Percentiles rank a stretch among this genome's conserved stretches.
Evolutionary conservation across 2,113 vertebrate species (phyloP).

Genomic region (Phalacrocorax aristotelis): DNA sequence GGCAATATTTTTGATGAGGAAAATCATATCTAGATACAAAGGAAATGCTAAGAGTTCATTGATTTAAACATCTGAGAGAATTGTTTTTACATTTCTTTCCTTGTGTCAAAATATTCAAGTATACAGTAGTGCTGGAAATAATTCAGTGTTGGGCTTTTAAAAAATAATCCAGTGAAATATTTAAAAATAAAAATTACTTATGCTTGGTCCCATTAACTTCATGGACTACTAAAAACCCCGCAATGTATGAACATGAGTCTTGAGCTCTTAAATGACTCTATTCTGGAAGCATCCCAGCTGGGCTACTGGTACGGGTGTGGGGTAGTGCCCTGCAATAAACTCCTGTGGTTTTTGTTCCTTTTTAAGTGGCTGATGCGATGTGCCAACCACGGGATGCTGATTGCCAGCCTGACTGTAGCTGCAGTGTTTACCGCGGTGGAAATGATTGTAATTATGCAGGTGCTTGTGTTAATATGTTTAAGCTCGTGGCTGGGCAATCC

Average conservation of each 20-base stretch:
- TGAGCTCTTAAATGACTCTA: rapidly evolving
- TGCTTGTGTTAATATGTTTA: neutral
- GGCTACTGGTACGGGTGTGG: neutral
- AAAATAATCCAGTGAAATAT: neutral
- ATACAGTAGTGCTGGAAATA: neutral
- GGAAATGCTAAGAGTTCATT: neutral
- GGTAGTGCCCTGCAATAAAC: neutral
- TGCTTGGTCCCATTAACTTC: neutral
- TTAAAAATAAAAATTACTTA: neutral
- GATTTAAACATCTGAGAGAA: neutral
- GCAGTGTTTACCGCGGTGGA: neutral
- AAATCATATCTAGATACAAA: neutral
- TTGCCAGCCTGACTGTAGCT: neutral
- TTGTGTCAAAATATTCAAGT: neutral
- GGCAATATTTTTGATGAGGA: neutral
- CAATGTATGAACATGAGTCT: neutral
- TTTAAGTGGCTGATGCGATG: neutral
- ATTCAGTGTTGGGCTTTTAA: neutral
- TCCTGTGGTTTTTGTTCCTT: neutral
- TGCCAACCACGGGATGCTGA: neutral
- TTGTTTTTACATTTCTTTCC: neutral
- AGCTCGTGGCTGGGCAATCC: neutral
- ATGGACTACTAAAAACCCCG: neutral
- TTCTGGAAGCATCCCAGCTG: neutral
- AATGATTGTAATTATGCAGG: neutral